Evolutionary conservation across 2,888 invertebrate genomes (phyloP).

Genomic region (Acanthococcus lagerstroemiae): DNA sequence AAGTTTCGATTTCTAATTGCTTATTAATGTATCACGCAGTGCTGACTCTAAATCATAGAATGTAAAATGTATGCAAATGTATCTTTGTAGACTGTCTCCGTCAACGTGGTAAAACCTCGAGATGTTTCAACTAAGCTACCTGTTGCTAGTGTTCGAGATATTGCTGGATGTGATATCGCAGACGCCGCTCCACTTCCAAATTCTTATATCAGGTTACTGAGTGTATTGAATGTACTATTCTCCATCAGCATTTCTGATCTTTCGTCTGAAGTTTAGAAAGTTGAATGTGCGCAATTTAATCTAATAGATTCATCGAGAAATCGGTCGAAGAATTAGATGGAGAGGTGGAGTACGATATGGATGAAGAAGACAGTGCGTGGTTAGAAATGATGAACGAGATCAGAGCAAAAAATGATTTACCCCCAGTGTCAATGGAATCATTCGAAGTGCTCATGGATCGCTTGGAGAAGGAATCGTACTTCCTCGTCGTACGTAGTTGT

Average conservation of each 20-base stretch:
- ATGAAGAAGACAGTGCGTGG: conserved; percentile 97
- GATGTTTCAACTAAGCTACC: conserved; percentile 50
- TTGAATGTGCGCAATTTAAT: neutral
- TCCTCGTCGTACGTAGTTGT: conserved; percentile 51
- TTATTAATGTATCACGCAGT: no score
- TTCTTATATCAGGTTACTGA: conserved; percentile 58
- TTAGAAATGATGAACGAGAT: conserved; percentile 76
- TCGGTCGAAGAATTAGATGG: conserved; percentile 89
- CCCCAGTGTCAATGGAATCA: conserved; percentile 72
- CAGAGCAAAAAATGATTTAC: conserved; percentile 59
- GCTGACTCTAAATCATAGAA: no score
- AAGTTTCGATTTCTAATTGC: no score
- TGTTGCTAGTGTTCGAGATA: conserved; percentile 57
- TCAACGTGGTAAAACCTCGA: conserved; percentile 32
- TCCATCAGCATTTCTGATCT: neutral
- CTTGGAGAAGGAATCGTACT: conserved; percentile 93
- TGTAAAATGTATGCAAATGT: no score
- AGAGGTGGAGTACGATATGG: conserved; percentile 89
- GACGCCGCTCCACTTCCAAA: conserved; percentile 70
- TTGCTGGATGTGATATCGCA: conserved; percentile 67
- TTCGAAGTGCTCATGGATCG: conserved; percentile 96
- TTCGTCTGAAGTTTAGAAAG: neutral
- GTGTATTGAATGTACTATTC: neutral
- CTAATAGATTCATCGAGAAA: conserved; percentile 74
- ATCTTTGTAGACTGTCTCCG: no score